A percentile compares a stretch with the other conserved stretches of the same genome.
These are phyloP conservation scores for Clamator glandarius DNA, from an alignment of 2,797 vertebrate species.

Conservation along the genomic window DNA sequence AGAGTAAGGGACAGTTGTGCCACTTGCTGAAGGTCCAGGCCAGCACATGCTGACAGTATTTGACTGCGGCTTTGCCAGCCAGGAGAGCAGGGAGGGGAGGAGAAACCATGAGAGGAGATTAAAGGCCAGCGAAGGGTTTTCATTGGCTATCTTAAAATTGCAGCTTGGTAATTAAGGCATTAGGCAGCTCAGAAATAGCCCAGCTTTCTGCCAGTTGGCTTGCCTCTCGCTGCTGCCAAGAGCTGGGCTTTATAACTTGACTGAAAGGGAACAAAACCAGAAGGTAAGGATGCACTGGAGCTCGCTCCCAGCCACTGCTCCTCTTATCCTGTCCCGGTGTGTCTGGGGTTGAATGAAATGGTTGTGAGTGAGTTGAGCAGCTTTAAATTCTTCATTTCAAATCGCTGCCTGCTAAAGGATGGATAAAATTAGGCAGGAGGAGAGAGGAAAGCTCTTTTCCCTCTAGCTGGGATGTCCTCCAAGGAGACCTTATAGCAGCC, in stretches of 20 bases:
- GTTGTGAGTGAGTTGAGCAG: background rate
- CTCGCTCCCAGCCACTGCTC: background rate
- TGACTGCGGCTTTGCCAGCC: background rate
- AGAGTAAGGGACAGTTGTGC: background rate
- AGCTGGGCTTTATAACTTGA: background rate
- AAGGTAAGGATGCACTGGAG: background rate
- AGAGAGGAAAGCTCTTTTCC: background rate
- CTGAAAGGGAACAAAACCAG: background rate
- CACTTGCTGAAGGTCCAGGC: background rate
- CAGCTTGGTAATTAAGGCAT: background rate
- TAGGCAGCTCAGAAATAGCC: conserved; percentile 41
- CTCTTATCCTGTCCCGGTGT: background rate
- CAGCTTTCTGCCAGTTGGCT: accelerated
- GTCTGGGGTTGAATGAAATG: background rate
- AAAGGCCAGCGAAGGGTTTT: background rate
- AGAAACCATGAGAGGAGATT: background rate
- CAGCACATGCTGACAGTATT: background rate
- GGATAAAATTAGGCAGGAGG: accelerated
- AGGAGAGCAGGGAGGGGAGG: background rate
- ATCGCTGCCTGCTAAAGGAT: accelerated
- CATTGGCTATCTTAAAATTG: conserved; percentile 28
- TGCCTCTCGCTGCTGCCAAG: background rate
- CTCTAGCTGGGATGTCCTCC: background rate
- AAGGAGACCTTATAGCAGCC: too few relatives aligned
- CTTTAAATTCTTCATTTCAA: background rate